These are phyloP conservation scores for Rhombomys opimus DNA, from an alignment of 2,113 vertebrate genomes.

Conservation along the genomic window DNA sequence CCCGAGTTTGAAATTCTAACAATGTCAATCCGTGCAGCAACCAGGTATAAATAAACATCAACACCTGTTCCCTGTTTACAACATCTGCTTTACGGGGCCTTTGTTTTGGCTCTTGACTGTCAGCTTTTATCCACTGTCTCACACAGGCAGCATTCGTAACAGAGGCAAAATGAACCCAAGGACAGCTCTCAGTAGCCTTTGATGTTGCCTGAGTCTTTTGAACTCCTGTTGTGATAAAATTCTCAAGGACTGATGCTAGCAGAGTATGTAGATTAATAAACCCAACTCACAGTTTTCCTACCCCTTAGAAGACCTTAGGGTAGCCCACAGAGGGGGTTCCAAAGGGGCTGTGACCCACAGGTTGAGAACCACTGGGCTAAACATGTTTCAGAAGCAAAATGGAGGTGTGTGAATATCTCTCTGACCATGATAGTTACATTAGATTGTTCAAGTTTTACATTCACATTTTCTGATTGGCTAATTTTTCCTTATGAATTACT, in stretches of 20 bases:
- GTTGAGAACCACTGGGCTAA: not conserved
- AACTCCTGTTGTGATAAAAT: not conserved
- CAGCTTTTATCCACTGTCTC: slow-evolving; percentile 43
- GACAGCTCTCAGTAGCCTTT: slow-evolving; percentile 21
- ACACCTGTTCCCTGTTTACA: slow-evolving; percentile 70
- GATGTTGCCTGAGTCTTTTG: not conserved
- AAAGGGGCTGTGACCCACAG: not conserved
- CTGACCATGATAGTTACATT: not conserved
- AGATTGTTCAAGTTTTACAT: not conserved
- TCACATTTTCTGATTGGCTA: not conserved
- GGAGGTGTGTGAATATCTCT: no score
- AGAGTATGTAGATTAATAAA: not conserved
- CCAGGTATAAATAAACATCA: slow-evolving; percentile 65
- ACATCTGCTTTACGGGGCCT: slow-evolving; percentile 66
- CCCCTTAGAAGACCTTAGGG: not conserved
- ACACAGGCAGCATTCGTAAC: not conserved
- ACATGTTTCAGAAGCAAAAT: not conserved
- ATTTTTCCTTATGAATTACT: slow-evolving; percentile 1
- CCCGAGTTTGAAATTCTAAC: slow-evolving; percentile 44
- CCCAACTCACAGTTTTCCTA: not conserved
- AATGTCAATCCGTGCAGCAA: slow-evolving; percentile 27
- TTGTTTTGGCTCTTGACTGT: slow-evolving; percentile 17
- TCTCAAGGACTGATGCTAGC: not conserved
- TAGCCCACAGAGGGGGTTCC: no score
- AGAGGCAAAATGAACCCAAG: slow-evolving; percentile 49